Evolutionary conservation across 2,888 invertebrate genomes (phyloP), one percentile per base, ranked within the genome.

Genomic region (Zygothrica quintamaculata): DNA sequence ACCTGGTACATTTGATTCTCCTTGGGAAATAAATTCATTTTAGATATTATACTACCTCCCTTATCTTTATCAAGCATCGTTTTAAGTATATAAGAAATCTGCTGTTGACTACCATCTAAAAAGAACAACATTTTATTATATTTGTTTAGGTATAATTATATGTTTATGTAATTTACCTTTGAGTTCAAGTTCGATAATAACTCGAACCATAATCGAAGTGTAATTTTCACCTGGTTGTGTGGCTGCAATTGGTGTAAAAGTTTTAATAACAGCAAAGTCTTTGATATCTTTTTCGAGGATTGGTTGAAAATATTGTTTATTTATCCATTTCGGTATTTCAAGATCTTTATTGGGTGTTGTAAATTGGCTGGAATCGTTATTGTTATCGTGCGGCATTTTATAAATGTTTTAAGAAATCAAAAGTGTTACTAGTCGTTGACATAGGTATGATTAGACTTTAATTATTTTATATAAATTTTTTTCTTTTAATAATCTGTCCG

Each of bases 221-320:
- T 87, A 90, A 56, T 90, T 90, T 50, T 90, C 90, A 2, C 89
- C 90, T 0, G 88, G 84, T 0, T 77, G 81, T 18, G 88, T 89
- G 5, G 88, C 89, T 8, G 89, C 88, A 9, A 81, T 67, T 0
- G 85, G 47, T 1, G 50, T 66, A 18, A 88, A 84, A 8, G 52
- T 76, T 2, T 70, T 52, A 3, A 89, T 74, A 44, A 60, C 53
- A 0, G 51, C 43, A 18, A 78, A 84, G 9, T 75, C 40, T 0
- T 68, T 29, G 1, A 82, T 65, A 70, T 89, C 74, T 47, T 78
- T 74, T 16, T 78, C 70, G 0, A 88, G 25, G 33, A 89, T 87
- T 1, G 69, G 70, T 0, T 22, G 29, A 22, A 89, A 86, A 25
- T 81, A 89, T 0, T 85, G 74, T 31, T 75, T 80, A 39, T 82